Percentiles rank a stretch among this genome's conserved stretches.
phyloP scores from a whole-genome alignment of 2,113 vertebrate species.

The Capra hircus region DNA sequence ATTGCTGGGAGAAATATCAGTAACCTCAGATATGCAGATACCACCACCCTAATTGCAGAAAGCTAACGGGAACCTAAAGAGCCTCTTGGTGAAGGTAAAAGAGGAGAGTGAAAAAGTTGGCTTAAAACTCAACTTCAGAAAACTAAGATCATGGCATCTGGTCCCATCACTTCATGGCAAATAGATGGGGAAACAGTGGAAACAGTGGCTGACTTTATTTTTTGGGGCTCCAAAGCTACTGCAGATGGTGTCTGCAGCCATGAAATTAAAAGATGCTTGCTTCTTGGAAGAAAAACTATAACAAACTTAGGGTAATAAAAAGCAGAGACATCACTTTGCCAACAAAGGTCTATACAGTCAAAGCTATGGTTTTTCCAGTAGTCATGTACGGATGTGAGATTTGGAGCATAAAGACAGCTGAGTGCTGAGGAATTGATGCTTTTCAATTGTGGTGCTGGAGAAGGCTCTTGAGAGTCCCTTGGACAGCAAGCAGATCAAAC shows the following conservation, averaged over 20 bases:
- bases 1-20: background rate
- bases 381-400: background rate
- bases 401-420: background rate
- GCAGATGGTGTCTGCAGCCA: background rate
- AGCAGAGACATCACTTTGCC: background rate
- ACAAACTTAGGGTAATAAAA: background rate
- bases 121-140: background rate
- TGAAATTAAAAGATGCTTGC: background rate
- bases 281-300: background rate
- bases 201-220: background rate
- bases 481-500: background rate
- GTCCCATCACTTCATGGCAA: background rate
- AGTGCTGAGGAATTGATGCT: background rate
- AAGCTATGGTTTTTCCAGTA: background rate
- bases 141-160: background rate
- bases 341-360: background rate
- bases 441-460: background rate
- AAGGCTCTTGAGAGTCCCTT: background rate
- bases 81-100: background rate
- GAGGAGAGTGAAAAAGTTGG: background rate
- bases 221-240: fast-evolving
- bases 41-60: background rate
- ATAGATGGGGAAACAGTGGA: background rate
- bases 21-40: background rate
- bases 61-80: background rate